Evolutionary conservation across 2,797 vertebrate genomes (phyloP).

Genomic region (Acanthornis magna): DNA sequence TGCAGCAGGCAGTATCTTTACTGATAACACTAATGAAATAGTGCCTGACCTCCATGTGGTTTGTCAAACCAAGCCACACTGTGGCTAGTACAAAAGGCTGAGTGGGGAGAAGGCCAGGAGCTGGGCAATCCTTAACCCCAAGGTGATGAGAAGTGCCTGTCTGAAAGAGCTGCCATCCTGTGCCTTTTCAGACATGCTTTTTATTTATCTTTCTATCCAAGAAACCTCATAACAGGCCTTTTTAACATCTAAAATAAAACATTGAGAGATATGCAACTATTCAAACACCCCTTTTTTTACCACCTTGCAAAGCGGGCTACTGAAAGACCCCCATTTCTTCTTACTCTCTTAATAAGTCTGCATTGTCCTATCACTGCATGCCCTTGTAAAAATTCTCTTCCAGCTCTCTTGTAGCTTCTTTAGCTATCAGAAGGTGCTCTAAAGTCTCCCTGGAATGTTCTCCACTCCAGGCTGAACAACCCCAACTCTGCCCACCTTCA

Average conservation of each 20-base stretch:
- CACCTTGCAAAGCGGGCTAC: neutral
- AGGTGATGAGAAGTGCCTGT: neutral
- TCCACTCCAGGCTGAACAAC: neutral
- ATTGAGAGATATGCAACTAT: neutral
- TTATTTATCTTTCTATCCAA: neutral
- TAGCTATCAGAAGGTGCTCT: neutral
- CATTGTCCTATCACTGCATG: neutral
- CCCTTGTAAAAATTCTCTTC: neutral
- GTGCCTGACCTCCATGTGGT: neutral
- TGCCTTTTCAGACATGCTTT: neutral
- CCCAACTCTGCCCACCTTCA: neutral
- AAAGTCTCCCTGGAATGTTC: neutral
- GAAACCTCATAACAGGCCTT: neutral
- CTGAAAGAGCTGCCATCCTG: neutral
- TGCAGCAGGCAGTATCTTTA: neutral
- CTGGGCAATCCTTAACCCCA: neutral
- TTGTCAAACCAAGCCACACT: neutral
- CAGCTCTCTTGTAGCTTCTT: neutral
- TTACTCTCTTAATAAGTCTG: neutral
- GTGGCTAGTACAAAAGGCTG: neutral
- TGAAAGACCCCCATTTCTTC: neutral
- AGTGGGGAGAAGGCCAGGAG: neutral
- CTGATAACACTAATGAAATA: neutral
- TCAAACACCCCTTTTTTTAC: neutral
- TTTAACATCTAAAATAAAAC: neutral